Conservation (phyloP, 2,113 vertebrate species). For the Ceuthmochares aereus region DNA sequence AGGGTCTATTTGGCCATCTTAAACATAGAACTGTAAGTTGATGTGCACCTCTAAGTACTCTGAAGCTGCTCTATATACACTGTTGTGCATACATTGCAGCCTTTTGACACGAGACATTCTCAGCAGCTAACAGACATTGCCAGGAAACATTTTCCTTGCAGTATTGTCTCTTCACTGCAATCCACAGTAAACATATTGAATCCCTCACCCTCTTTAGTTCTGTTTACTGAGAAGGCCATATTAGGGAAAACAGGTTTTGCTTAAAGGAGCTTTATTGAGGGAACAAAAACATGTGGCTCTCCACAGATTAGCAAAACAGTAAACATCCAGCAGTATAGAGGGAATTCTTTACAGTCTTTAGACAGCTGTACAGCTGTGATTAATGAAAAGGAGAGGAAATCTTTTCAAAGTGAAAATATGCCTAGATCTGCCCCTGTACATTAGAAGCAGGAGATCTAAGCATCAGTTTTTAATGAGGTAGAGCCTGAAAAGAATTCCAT, state of each 20-base stretch:
- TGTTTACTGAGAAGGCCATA: background rate
- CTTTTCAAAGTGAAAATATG: constrained; percentile 53
- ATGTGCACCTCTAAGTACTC: background rate
- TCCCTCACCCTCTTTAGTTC: background rate
- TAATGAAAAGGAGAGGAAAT: constrained; percentile 58
- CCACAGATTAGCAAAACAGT: background rate
- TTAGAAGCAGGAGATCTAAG: constrained; percentile 43
- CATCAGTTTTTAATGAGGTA: constrained; percentile 38
- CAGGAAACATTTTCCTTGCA: background rate
- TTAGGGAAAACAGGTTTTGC: background rate
- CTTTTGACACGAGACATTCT: background rate
- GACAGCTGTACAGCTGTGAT: constrained; percentile 29
- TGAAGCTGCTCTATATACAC: background rate
- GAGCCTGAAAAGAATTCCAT: constrained; percentile 46
- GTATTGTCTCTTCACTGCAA: background rate
- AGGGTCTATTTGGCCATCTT: background rate
- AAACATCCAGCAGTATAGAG: background rate
- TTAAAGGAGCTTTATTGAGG: background rate
- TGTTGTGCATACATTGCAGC: background rate
- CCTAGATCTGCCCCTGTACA: constrained; percentile 36
- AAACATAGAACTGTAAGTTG: background rate
- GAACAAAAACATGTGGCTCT: background rate
- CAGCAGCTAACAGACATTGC: background rate
- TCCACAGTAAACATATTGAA: background rate
- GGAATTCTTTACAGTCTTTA: background rate